Base-by-base conservation (phyloP, 1,140 invertebrate genomes). In the Papilio dardanus region DNA sequence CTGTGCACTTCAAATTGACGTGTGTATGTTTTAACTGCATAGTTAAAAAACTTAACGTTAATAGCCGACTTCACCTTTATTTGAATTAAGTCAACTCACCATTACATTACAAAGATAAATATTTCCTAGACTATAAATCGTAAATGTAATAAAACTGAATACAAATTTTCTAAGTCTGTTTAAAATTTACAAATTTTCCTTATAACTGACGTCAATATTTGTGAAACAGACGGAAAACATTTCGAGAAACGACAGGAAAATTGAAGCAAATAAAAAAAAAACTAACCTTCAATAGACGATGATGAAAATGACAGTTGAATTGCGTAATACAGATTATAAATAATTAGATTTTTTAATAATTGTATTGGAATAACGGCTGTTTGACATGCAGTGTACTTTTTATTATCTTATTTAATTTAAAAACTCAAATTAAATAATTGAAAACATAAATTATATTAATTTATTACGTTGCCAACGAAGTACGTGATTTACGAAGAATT, bases 161-260 rank as follows among this genome's bases (percentile, higher is more conserved):
- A 58, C 1, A 8, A 54, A 54, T 58, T 28, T n/a, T 46, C 42
- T 46, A 1, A 46, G 21, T 58, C 3, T 2, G 21, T 1, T 33
- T 19, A 7, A 68, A 68, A 68, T 40, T 21, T 40, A 40, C 16
- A 37, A 40, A 28, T 37, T 21, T 68, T 68, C 33, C 66, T 68
- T 33, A 35, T 66, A 7, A 28, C 33, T 66, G 62, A 66, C 14
- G 62, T 66, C 10, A 30, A 14, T 19, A 68, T 68, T 68, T 40
- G 66, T 68, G 6, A 68, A 68, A 67, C 31, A 37, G 33, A 19
- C 66, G 66, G 66, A 68, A 68, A 68, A 68, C n/a, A 19, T 68
- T 68, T 68, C n/a, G 31, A 40, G 66, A 68, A 68, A 68, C 66
- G 66, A 40, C 66, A 40, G 66, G 66, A 68, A 68, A 68, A 68